Evolutionary conservation across 1,140 invertebrate species (phyloP).

Genomic region (Pachypsylla venusta): DNA sequence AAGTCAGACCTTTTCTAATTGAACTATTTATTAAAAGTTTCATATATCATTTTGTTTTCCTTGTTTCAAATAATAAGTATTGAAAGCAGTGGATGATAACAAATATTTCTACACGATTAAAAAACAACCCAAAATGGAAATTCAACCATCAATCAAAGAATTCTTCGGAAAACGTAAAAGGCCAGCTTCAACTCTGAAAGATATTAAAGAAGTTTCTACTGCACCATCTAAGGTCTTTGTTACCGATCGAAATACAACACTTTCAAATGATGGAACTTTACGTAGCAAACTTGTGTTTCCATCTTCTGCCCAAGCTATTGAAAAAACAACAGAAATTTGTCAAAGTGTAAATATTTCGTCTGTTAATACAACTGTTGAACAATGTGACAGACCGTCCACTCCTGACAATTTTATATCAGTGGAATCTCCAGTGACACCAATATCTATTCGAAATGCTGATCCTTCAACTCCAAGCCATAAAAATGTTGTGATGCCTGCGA

Average conservation of each 20-base stretch:
- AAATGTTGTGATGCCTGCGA: not conserved
- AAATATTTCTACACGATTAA: too few species aligned
- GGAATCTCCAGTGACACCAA: not conserved
- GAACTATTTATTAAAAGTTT: too few species aligned
- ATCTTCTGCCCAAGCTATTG: not conserved
- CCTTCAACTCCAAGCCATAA: constrained; percentile 2
- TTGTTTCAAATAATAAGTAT: too few species aligned
- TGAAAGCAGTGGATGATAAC: too few species aligned
- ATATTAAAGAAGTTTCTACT: not conserved
- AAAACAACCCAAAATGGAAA: not conserved
- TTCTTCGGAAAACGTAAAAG: not conserved
- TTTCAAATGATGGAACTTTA: not conserved
- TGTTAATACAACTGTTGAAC: not conserved
- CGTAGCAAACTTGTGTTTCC: not conserved
- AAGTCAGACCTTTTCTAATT: too few species aligned
- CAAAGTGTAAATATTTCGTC: not conserved
- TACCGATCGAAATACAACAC: not conserved
- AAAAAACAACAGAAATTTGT: not conserved
- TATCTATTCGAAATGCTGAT: not conserved
- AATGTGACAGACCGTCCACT: not conserved
- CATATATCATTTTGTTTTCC: too few species aligned
- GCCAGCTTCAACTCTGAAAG: not conserved
- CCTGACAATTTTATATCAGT: not conserved
- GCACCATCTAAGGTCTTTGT: not conserved
- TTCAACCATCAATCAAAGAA: constrained; percentile 3